Percentiles rank a stretch among this genome's conserved stretches.
Conservation (phyloP, 37 sponge, comb jelly and placozoan genomes). For the Haliclona indistincta region DNA sequence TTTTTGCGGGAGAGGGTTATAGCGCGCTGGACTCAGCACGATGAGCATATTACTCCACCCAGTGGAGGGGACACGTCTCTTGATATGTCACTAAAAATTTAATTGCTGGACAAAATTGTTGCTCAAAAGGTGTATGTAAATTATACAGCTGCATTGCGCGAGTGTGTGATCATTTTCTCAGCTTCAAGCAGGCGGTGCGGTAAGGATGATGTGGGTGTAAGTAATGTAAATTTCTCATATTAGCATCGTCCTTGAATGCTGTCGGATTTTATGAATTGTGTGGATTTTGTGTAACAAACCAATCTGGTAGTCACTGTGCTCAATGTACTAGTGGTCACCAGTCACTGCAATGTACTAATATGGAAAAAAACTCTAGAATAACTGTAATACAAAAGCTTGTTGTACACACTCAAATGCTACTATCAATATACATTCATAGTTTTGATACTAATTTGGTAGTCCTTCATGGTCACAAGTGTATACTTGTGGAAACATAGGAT, state of each 20-base stretch:
- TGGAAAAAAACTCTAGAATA: not conserved
- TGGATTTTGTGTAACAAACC: not conserved
- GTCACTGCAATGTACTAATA: not conserved
- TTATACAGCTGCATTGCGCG: not conserved
- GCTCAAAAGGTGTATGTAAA: constrained; percentile 63
- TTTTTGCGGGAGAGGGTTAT: no score
- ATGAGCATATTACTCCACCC: constrained; percentile 41
- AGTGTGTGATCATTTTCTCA: not conserved
- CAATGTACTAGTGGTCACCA: not conserved
- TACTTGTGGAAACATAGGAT: constrained; percentile 23
- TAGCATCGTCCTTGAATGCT: not conserved
- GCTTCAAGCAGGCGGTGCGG: constrained; percentile 42
- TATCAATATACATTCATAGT: no score
- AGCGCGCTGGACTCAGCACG: no score
- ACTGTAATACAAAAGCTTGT: no score
- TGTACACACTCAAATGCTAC: no score
- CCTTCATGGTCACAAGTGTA: constrained; percentile 20
- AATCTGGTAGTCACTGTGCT: not conserved
- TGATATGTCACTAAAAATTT: constrained; percentile 53
- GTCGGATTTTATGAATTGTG: not conserved
- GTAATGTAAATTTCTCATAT: not conserved
- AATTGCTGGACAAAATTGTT: constrained; percentile 63
- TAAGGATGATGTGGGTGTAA: not conserved
- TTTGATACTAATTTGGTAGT: constrained; percentile 6
- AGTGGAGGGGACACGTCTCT: constrained; percentile 61